Evolutionary conservation across 2,888 invertebrate genomes (phyloP).

Genomic region (Yponomeuta malinellus): DNA sequence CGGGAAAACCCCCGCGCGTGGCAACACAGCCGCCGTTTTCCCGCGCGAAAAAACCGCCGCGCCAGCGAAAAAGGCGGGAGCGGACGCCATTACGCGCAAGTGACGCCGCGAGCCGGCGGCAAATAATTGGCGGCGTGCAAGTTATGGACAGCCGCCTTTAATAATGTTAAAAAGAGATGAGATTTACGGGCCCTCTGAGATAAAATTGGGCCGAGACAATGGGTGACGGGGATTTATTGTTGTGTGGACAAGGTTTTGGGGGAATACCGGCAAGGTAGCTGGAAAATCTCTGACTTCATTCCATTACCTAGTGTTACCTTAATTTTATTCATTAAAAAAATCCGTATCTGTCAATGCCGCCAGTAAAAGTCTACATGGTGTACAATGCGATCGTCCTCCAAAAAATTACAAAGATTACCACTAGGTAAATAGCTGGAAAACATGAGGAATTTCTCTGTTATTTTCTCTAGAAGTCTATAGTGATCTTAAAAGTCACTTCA

Average conservation of each 20-base stretch:
- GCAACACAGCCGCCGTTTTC: slow-evolving; percentile 21
- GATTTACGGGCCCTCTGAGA: slow-evolving; percentile 28
- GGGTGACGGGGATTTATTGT: slow-evolving; percentile 2
- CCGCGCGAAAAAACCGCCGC: slow-evolving; percentile 67
- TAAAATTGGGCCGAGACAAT: slow-evolving; percentile 12
- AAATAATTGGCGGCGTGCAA: slow-evolving; percentile 47
- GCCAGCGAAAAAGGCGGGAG: slow-evolving; percentile 74
- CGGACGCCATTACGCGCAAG: slow-evolving; percentile 77
- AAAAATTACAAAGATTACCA: not conserved
- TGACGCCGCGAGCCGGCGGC: slow-evolving; percentile 66
- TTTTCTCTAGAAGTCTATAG: slow-evolving; percentile 11
- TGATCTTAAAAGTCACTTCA: not conserved
- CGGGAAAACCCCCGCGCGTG: not conserved
- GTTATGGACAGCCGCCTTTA: slow-evolving; percentile 48
- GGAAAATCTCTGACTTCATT: too few relatives aligned
- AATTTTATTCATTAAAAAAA: too few relatives aligned
- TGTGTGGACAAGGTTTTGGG: not conserved
- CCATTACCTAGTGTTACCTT: too few relatives aligned
- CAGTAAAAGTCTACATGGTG: not conserved
- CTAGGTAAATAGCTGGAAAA: not conserved
- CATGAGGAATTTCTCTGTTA: slow-evolving; percentile 22
- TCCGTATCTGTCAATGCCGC: too few relatives aligned
- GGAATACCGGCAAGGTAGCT: not conserved
- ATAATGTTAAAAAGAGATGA: slow-evolving; percentile 33
- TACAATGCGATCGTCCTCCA: not conserved